phyloP scores from a whole-genome alignment of 2,888 invertebrate genomes.

The Temnothorax ravouxi region DNA sequence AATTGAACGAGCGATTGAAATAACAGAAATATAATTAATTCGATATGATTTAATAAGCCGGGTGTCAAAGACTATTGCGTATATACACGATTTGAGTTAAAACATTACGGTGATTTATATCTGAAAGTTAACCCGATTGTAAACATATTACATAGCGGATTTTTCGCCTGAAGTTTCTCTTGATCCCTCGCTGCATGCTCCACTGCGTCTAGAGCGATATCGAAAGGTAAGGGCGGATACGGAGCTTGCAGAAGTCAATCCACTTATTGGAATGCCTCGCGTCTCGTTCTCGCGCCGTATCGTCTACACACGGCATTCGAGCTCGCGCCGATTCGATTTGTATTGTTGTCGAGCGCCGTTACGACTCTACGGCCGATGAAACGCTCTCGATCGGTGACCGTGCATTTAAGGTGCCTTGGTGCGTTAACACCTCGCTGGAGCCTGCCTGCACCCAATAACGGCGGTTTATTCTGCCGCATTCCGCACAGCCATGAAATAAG shows the following conservation, averaged over 20 bases:
- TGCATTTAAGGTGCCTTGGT: conserved; percentile 63
- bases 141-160: conserved; percentile 7
- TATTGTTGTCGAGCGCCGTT: conserved; percentile 77
- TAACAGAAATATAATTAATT: neutral
- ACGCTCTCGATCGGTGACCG: conserved; percentile 55
- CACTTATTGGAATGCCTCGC: conserved; percentile 82
- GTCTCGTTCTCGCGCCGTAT: conserved; percentile 77
- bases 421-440: conserved; percentile 67
- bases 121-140: neutral
- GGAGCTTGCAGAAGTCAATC: conserved; percentile 81
- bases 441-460: conserved; percentile 75
- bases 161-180: neutral
- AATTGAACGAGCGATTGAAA: neutral
- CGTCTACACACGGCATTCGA: conserved; percentile 73
- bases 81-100: neutral
- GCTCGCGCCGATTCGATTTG: conserved; percentile 79
- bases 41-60: neutral
- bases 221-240: conserved; percentile 70
- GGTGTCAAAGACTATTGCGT: neutral
- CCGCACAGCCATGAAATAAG: conserved; percentile 72
- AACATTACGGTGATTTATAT: neutral
- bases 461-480: conserved; percentile 74
- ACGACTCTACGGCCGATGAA: conserved; percentile 51
- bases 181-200: conserved; percentile 66
- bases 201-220: conserved; percentile 66